A percentile compares a stretch with the other conserved stretches of the same genome.
Evolutionary conservation across 1,140 invertebrate species (phyloP).

Genomic region (Scaptomyza graminum): DNA sequence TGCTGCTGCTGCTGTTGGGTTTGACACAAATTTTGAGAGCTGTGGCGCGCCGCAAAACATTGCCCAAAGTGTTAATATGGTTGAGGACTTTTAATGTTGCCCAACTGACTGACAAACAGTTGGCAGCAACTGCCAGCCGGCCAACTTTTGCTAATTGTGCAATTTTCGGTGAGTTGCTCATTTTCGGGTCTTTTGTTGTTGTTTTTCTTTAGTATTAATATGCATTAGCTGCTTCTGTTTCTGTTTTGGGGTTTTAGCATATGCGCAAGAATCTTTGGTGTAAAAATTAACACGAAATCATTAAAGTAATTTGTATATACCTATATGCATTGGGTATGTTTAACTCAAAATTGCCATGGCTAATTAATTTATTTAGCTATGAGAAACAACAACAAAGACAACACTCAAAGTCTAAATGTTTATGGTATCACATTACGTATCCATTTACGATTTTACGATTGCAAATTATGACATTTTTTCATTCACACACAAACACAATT

Average conservation of each 20-base stretch:
- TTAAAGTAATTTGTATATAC: conserved; percentile 36
- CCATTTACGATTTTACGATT: conserved; percentile 55
- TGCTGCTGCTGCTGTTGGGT: conserved; percentile 25
- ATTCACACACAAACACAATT: conserved; percentile 58
- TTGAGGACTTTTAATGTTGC: conserved; percentile 80
- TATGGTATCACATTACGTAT: conserved; percentile 76
- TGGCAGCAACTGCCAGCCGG: conserved; percentile 28
- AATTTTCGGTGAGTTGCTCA: conserved; percentile 71
- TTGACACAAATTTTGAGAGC: conserved; percentile 73
- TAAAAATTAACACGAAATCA: conserved; percentile 76
- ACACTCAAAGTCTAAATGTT: conserved; percentile 67
- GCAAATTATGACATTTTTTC: conserved; percentile 16
- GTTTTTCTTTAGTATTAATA: conserved; percentile 3
- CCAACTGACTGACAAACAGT: conserved; percentile 43
- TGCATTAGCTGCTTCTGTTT: conserved; percentile 24
- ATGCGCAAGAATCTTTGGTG: conserved; percentile 72
- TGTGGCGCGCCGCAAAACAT: conserved; percentile 76
- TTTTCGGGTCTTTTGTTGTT: conserved; percentile 39
- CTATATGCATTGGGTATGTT: neutral
- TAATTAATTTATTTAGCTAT: conserved; percentile 77
- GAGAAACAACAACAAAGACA: conserved; percentile 49
- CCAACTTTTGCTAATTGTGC: conserved; percentile 72
- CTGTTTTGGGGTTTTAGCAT: conserved; percentile 7
- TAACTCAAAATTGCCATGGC: conserved; percentile 54
- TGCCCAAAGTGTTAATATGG: conserved; percentile 80